Percentiles rank a stretch among this genome's conserved stretches.
Evolutionary conservation across 2,113 vertebrate genomes (phyloP).

Genomic region (Cinclus mexicanus): DNA sequence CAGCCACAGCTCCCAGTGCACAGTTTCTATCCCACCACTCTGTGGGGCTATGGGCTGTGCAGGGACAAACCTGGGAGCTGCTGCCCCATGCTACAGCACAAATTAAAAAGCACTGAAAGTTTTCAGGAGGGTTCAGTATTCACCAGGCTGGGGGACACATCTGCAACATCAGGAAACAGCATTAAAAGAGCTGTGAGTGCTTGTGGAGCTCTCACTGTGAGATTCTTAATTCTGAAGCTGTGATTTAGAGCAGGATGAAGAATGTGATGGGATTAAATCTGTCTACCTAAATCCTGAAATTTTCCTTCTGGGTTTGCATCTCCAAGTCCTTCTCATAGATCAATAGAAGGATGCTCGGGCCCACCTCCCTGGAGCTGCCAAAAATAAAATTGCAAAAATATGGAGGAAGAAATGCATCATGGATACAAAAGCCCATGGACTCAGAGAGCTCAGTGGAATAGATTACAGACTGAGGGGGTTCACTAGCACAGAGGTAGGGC

Average conservation of each 20-base stretch:
- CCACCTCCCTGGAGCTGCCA: not conserved
- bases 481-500: not conserved
- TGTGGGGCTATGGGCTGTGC: no score
- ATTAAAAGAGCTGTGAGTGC: not conserved
- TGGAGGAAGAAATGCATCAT: not conserved
- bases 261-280: not conserved
- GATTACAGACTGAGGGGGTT: not conserved
- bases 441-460: not conserved
- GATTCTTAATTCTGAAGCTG: not conserved
- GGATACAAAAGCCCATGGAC: not conserved
- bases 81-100: rapidly evolving
- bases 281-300: not conserved
- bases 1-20: not conserved
- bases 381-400: not conserved
- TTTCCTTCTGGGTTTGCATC: not conserved
- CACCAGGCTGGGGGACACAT: not conserved
- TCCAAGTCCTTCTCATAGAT: not conserved
- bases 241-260: not conserved
- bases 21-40: no score
- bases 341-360: not conserved
- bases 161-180: not conserved
- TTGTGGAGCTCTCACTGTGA: not conserved
- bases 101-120: rapidly evolving
- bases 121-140: not conserved
- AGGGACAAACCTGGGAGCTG: not conserved